Conservation (phyloP, 2,797 vertebrate genomes). For the Micrastur ruficollis region DNA sequence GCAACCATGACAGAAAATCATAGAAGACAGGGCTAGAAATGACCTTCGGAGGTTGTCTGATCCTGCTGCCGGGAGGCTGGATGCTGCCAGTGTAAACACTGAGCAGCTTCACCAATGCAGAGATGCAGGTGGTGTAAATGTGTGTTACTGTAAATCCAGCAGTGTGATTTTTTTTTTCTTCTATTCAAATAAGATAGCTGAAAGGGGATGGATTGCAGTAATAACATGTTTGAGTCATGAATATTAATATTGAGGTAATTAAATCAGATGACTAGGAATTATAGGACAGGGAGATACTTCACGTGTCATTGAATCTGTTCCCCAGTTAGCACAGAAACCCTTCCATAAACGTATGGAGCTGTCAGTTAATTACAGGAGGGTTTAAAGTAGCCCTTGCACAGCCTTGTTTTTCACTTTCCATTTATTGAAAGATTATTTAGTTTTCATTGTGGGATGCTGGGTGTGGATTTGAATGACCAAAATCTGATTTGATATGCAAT, state of each 20-base stretch:
- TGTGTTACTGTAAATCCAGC: neutral
- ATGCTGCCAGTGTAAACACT: rapidly evolving
- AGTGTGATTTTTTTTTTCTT: too few relatives aligned
- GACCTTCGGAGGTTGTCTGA: neutral
- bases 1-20: neutral
- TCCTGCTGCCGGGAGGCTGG: neutral
- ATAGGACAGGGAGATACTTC: neutral
- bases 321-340: neutral
- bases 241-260: conserved; percentile 26
- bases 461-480: neutral
- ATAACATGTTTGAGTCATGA: neutral
- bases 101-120: neutral
- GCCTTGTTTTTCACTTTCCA: neutral
- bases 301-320: neutral
- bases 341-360: neutral
- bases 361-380: neutral
- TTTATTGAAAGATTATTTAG: neutral
- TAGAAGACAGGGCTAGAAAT: conserved; percentile 12
- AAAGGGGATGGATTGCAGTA: neutral
- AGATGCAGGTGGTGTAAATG: neutral
- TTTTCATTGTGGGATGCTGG: neutral
- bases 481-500: neutral
- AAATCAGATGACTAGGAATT: conserved; percentile 4
- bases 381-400: neutral
- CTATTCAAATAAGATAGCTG: neutral